Evolutionary conservation across 2,797 vertebrate genomes (phyloP).

Genomic region (Thamnophis elegans): DNA sequence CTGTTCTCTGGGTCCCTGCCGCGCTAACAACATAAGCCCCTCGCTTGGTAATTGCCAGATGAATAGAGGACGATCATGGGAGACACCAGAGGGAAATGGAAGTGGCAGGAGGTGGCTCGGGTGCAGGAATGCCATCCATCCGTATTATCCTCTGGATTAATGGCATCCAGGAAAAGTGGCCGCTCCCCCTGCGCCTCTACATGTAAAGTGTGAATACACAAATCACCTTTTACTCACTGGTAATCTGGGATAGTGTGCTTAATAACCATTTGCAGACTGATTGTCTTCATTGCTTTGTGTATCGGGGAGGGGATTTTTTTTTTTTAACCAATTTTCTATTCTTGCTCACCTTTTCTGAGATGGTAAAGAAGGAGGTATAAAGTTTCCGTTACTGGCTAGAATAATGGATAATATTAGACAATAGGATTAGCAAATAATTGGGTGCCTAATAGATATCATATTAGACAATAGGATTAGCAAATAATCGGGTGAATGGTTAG

Average conservation of each 20-base stretch:
- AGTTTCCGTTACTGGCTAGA: background rate
- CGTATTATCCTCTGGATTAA: background rate
- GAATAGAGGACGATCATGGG: slow-evolving; percentile 28
- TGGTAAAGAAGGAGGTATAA: background rate
- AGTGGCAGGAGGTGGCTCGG: background rate
- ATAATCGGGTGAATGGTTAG: too few relatives aligned
- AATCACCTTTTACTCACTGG: background rate
- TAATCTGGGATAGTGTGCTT: background rate
- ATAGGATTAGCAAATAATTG: background rate
- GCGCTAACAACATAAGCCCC: slow-evolving; percentile 38
- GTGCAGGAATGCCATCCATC: slow-evolving; percentile 19
- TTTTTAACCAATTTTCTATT: background rate
- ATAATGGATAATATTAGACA: background rate
- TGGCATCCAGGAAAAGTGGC: background rate
- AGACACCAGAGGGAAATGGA: slow-evolving; percentile 19
- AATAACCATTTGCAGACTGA: background rate
- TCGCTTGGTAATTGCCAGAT: slow-evolving; percentile 38
- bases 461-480: background rate
- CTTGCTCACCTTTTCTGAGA: background rate
- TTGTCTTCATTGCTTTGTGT: background rate
- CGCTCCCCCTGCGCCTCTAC: background rate
- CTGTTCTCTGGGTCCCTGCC: slow-evolving; percentile 22
- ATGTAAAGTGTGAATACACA: background rate
- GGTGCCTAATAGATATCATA: too few relatives aligned
- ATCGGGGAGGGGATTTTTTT: background rate